Evolutionary conservation across 1,140 invertebrate genomes (phyloP), one percentile per base, ranked within the genome.

Genomic region (Archivesica marissinica): DNA sequence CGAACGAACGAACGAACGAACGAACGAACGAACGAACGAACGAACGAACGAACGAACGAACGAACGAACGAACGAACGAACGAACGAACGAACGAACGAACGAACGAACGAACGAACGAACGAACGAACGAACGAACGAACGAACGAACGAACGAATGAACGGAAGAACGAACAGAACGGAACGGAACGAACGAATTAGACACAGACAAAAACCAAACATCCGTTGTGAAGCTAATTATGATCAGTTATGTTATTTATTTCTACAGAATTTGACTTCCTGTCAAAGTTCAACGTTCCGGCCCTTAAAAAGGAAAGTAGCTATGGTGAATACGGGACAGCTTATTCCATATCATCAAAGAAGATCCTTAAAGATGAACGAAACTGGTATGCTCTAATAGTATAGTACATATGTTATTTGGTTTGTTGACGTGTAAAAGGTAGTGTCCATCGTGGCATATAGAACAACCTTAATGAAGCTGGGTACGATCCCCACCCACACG

Each of bases 261-360:
- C 70, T 81, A 3, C 54, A 83, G 80, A 83, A 59, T 83, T 83
- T 59, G 80, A 83, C 54, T 83, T 83, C 41, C 35, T 83, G 33
- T 64, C 80, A n/a, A 83, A 83, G 30, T 83, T 83, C 30, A 75
- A 75, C 35, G 54, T 83, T 41, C 50, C 25, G 6, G n/a, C 25
- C 28, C 44, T 83, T 15, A 59, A 61, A 35, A 50, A 70, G 25
- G 80, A 83, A 56, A 70, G 38, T 44, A 70, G 80, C 35, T 83
- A 83, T 64, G 80, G 80, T 0, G 28, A 75, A 56, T 83, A 83
- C 50, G 80, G 80, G 28, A 83, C 80, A 15, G 68, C 68, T 6
- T 35, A 59, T 33, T 35, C 52, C 1, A 33, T 83, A 17, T 13
- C 68, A 23, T 59, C 74, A 28, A 66, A 64, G 13, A 15, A 61